Percentiles rank a stretch among this genome's conserved stretches.
These are phyloP conservation scores for Limnothrissa miodon DNA, from an alignment of 2,113 vertebrate species.

Conservation along the genomic window DNA sequence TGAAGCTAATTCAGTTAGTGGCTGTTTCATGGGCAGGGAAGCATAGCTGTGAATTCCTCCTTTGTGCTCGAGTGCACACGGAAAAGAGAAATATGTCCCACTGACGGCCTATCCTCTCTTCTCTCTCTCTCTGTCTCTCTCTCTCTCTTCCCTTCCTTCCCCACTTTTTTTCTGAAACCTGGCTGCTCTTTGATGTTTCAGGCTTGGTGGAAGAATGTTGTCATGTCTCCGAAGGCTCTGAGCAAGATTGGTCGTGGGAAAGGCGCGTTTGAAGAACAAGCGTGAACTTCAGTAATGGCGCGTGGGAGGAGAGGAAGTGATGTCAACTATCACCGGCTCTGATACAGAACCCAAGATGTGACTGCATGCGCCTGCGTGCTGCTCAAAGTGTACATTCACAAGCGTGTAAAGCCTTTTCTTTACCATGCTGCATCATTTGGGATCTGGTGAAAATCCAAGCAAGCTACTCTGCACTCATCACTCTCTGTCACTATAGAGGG, in stretches of 20 bases:
- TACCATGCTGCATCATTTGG: background rate
- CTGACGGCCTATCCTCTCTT: background rate
- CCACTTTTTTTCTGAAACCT: slow-evolving; percentile 50
- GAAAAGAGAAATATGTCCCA: slow-evolving; percentile 42
- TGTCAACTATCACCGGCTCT: slow-evolving; percentile 24
- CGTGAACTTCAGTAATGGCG: slow-evolving; percentile 61
- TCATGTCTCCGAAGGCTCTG: slow-evolving; percentile 52
- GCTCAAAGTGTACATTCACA: too few relatives aligned
- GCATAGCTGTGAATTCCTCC: background rate
- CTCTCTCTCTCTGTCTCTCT: background rate
- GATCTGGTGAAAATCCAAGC: background rate
- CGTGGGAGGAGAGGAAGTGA: slow-evolving; percentile 49
- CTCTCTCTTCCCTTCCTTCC: background rate
- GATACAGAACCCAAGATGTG: background rate
- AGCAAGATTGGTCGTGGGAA: slow-evolving; percentile 43
- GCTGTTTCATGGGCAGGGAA: background rate
- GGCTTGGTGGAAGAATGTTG: slow-evolving; percentile 31
- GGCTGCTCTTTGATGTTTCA: slow-evolving; percentile 58
- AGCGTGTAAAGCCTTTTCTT: background rate
- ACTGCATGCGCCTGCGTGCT: background rate
- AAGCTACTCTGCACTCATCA: background rate
- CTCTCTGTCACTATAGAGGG: too few relatives aligned
- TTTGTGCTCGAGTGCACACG: slow-evolving; percentile 42
- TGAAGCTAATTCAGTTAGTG: slow-evolving; percentile 25
- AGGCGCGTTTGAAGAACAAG: slow-evolving; percentile 58